phyloP scores from a whole-genome alignment of 2,888 invertebrate genomes.

The Agrotis segetum region DNA sequence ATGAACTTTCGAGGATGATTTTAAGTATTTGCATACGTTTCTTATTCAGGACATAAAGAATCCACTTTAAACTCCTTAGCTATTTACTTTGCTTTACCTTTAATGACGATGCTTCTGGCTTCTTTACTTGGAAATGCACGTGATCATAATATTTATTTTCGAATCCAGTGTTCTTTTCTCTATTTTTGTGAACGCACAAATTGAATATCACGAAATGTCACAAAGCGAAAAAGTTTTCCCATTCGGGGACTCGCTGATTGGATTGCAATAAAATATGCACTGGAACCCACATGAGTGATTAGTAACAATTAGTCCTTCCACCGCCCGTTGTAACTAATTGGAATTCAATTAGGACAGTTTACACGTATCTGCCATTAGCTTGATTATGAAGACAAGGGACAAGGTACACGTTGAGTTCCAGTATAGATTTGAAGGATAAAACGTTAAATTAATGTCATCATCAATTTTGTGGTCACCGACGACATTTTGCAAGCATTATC shows the following conservation, averaged over 20 bases:
- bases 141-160: constrained; percentile 36
- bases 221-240: constrained; percentile 22
- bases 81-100: constrained; percentile 37
- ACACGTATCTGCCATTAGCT: constrained; percentile 47
- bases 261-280: constrained; percentile 35
- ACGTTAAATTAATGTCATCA: constrained; percentile 1
- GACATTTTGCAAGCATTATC: constrained; percentile 15
- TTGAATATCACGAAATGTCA: constrained; percentile 10
- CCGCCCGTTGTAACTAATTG: constrained; percentile 38
- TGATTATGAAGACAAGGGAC: constrained; percentile 31
- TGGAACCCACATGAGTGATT: constrained; percentile 32
- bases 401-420: neutral
- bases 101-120: constrained; percentile 37
- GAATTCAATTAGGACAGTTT: constrained; percentile 44
- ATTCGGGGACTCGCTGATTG: constrained; percentile 17
- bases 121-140: constrained; percentile 18
- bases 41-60: constrained; percentile 32
- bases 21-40: constrained; percentile 53
- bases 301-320: constrained; percentile 29
- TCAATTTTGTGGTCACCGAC: constrained; percentile 8
- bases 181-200: constrained; percentile 25
- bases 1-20: constrained; percentile 48
- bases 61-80: constrained; percentile 27
- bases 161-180: constrained; percentile 24
- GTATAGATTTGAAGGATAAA: constrained; percentile 1